phyloP scores from a whole-genome alignment of 2,113 vertebrate species.

The Peromyscus polionotus region DNA sequence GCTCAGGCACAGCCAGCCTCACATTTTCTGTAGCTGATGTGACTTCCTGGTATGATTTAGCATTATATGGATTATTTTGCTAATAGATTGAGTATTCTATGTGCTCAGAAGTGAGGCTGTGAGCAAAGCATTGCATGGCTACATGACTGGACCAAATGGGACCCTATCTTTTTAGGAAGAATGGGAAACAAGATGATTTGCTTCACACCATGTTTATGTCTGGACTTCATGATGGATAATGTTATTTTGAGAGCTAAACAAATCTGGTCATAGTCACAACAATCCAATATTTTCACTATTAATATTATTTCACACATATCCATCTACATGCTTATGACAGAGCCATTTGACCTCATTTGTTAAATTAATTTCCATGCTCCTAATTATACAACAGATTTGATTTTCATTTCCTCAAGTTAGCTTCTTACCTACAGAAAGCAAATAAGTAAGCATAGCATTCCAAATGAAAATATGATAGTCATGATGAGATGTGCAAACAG shows the following conservation, averaged over 20 bases:
- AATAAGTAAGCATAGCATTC: neutral
- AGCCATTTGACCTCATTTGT: neutral
- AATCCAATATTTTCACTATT: neutral
- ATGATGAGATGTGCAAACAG: neutral
- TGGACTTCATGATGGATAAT: neutral
- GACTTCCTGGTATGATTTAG: neutral
- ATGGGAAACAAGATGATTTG: neutral
- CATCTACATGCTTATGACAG: neutral
- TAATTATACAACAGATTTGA: neutral
- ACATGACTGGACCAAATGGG: neutral
- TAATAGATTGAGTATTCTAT: neutral
- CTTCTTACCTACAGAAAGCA: neutral
- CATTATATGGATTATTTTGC: neutral
- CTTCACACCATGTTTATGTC: neutral
- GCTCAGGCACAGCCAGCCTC: neutral
- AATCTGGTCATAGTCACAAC: neutral
- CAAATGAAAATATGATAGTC: neutral
- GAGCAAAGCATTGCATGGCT: neutral
- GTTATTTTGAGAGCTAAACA: neutral
- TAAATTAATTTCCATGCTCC: neutral
- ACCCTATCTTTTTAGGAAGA: neutral
- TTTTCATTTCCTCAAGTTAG: neutral
- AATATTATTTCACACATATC: fast-evolving
- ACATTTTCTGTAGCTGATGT: neutral
- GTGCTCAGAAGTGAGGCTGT: neutral